phyloP scores from a whole-genome alignment of 2,113 vertebrate genomes.

The Ahaetulla prasina region DNA sequence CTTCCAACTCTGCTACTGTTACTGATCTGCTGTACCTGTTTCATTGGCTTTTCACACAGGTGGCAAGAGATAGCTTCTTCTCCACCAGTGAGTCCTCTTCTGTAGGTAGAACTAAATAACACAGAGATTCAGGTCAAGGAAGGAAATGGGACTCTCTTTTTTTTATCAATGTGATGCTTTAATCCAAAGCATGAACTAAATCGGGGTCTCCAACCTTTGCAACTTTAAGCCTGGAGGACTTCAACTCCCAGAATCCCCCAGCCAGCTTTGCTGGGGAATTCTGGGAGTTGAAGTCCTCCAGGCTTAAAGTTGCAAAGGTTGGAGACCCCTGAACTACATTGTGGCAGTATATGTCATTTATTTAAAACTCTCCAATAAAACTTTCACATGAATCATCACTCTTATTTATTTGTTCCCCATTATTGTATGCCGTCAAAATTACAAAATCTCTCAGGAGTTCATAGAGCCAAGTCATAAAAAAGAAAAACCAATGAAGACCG shows the following conservation, averaged over 20 bases:
- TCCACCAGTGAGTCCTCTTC: background rate
- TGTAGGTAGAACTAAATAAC: background rate
- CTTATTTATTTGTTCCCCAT: background rate
- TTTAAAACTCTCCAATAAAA: background rate
- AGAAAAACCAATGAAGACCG: background rate
- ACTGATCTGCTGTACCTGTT: background rate
- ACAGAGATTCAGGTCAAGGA: background rate
- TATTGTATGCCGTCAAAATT: background rate
- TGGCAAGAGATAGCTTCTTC: background rate
- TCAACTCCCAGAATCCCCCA: too few species aligned
- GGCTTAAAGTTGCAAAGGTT: too few species aligned
- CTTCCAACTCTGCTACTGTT: too few species aligned
- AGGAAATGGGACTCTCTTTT: background rate
- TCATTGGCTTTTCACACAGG: background rate
- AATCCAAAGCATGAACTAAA: background rate
- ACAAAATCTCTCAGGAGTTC: background rate
- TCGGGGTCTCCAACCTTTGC: too few species aligned
- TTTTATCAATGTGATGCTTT: background rate
- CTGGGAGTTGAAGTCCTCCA: too few species aligned
- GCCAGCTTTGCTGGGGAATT: too few species aligned
- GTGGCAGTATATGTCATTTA: background rate
- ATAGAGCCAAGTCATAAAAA: background rate
- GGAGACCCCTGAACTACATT: background rate
- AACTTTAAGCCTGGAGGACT: too few species aligned
- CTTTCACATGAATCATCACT: background rate